A percentile compares a stretch with the other conserved stretches of the same genome.
These are phyloP conservation scores for Coleophora deauratella DNA, from an alignment of 2,888 invertebrate genomes.

Conservation along the genomic window DNA sequence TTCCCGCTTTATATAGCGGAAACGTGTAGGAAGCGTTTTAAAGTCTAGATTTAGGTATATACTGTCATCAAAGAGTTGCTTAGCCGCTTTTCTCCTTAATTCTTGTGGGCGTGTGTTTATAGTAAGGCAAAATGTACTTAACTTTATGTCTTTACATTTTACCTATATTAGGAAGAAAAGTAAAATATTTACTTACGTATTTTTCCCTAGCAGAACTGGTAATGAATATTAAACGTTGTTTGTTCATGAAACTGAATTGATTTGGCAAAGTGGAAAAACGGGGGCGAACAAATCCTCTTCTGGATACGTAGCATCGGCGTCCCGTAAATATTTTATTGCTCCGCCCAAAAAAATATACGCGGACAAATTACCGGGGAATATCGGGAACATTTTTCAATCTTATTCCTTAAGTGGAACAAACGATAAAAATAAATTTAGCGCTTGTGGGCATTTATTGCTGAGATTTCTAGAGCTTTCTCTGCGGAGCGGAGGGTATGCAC, in stretches of 20 bases:
- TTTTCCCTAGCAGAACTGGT: too few species aligned
- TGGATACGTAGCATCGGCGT: slow-evolving; percentile 58
- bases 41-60: not conserved
- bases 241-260: slow-evolving; percentile 63
- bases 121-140: too few species aligned
- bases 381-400: slow-evolving; percentile 67
- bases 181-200: too few species aligned
- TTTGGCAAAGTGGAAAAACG: slow-evolving; percentile 50
- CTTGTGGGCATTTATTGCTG: slow-evolving; percentile 66
- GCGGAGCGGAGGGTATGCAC: slow-evolving; percentile 27
- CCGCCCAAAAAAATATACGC: slow-evolving; percentile 55
- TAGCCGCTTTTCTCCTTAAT: too few species aligned
- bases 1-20: too few species aligned
- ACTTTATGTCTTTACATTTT: too few species aligned
- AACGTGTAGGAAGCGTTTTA: not conserved
- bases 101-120: too few species aligned
- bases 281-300: slow-evolving; percentile 41
- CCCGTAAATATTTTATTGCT: slow-evolving; percentile 68
- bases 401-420: slow-evolving; percentile 69
- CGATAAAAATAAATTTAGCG: slow-evolving; percentile 70
- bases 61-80: too few species aligned
- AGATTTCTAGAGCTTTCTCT: slow-evolving; percentile 58
- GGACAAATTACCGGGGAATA: slow-evolving; percentile 60
- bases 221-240: slow-evolving; percentile 29
- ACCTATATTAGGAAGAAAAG: too few species aligned